phyloP scores from a whole-genome alignment of 2,797 vertebrate species.

The Dallia pectoralis region DNA sequence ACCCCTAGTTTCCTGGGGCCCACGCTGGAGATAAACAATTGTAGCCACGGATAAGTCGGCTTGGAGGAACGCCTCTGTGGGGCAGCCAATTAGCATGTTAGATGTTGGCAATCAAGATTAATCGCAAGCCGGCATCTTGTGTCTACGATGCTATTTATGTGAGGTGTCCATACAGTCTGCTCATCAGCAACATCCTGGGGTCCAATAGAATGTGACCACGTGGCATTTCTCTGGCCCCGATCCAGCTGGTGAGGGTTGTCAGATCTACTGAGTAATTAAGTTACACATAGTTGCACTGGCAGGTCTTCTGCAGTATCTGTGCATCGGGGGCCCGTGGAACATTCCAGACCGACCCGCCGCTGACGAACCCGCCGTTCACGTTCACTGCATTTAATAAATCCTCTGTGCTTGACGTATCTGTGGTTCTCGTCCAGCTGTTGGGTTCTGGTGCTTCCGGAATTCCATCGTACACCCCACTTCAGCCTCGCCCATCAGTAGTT shows the following conservation, averaged over 20 bases:
- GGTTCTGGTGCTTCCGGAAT: too few species aligned
- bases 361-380: too few species aligned
- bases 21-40: constrained; percentile 59
- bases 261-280: background rate
- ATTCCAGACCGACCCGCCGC: too few species aligned
- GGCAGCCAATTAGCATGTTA: constrained; percentile 63
- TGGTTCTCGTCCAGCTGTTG: too few species aligned
- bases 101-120: constrained; percentile 73
- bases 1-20: constrained; percentile 68
- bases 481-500: background rate
- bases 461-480: too few species aligned
- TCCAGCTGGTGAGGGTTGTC: background rate
- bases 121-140: constrained; percentile 65
- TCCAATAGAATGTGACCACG: constrained; percentile 2
- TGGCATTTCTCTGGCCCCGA: background rate
- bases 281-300: background rate
- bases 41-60: constrained; percentile 70
- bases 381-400: too few species aligned
- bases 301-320: background rate
- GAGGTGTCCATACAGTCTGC: constrained; percentile 8
- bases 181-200: constrained; percentile 10
- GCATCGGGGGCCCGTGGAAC: too few species aligned
- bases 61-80: constrained; percentile 62
- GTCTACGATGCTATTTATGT: constrained; percentile 53
- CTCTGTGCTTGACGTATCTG: too few species aligned